Percentiles rank a stretch among this genome's conserved stretches.
Conservation (phyloP, 2,113 vertebrate species). For the Probosciger aterrimus region DNA sequence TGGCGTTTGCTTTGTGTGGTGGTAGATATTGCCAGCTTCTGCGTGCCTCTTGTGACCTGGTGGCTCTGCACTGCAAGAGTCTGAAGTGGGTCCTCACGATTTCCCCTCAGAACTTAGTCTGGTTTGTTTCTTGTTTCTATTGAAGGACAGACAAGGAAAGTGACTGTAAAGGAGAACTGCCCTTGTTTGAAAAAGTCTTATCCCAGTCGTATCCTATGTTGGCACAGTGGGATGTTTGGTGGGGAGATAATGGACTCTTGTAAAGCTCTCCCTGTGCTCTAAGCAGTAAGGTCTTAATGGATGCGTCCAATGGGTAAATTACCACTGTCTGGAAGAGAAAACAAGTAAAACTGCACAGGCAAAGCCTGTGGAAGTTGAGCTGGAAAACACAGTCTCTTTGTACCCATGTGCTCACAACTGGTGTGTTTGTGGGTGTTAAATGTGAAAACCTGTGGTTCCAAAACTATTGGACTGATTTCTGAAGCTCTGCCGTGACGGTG, state of each 20-base stretch:
- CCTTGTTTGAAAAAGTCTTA: not conserved
- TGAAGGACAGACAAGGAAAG: not conserved
- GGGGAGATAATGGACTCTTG: not conserved
- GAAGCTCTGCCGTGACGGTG: fast-evolving
- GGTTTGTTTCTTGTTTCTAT: not conserved
- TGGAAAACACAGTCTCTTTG: not conserved
- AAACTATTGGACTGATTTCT: not conserved
- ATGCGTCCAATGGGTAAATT: fast-evolving
- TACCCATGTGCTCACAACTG: fast-evolving
- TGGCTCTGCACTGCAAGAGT: fast-evolving
- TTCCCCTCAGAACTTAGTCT: not conserved
- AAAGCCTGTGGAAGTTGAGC: not conserved
- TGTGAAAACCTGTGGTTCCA: fast-evolving
- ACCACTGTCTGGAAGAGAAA: fast-evolving
- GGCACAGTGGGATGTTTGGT: fast-evolving
- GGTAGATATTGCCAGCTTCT: not conserved
- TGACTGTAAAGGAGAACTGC: not conserved
- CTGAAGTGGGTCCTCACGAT: no score
- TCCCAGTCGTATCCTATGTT: no score
- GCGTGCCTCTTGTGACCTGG: fast-evolving
- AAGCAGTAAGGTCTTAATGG: fast-evolving
- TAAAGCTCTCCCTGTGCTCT: not conserved
- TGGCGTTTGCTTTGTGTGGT: fast-evolving
- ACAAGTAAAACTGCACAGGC: fast-evolving
- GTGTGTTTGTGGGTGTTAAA: not conserved